Evolutionary conservation across 2,113 vertebrate species (phyloP), one percentile per base, ranked within the genome.

Genomic region (Nibea coibor): DNA sequence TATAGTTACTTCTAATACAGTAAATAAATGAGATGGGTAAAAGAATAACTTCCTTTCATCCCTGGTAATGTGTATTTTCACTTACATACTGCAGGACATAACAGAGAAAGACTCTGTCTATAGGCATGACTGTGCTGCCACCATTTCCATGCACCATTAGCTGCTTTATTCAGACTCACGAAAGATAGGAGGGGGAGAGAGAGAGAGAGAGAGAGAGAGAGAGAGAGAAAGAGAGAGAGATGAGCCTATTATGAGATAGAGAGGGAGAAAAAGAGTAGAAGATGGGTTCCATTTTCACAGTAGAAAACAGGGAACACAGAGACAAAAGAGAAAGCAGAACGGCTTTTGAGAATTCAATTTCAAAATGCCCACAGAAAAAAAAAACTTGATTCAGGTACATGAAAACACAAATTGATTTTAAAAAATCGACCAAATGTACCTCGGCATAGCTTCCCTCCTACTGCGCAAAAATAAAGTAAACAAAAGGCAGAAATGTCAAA

Each of bases 111-210:
- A 24, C 48, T 63, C 58, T 70, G 81, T 79, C 69, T 75, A 80
- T 77, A 84, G 83, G 86, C 42, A 50, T 54, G 78, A 75, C 87
- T 81, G 87, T 74, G 73, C 77, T 64, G 86, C 83, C 83, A 85
- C 82, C 89, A 90, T 91, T 87, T 92, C 86, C 80, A 89, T 77
- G 90, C 82, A 66, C 91, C 90, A 91, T 93, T 93, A 90, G 84
- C 86, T 80, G 72, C 87, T 93, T 90, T 89, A 91, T 91, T 91
- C 92, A 87, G 88, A 82, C 81, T 84, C 85, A 69, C 51, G 20
- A 87, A 81, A 93, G 85, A 90, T 65, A 78, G 79, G 70, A 78
- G 20, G 78, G 89, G 76, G 72, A n/a, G 4, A 26, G 78, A 75
- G 72, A 86, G 82, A 67, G 63, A 45, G 58, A 58, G 64, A 85